Conservation (phyloP, 1,140 invertebrate species). For the Platyscapa corneri region DNA sequence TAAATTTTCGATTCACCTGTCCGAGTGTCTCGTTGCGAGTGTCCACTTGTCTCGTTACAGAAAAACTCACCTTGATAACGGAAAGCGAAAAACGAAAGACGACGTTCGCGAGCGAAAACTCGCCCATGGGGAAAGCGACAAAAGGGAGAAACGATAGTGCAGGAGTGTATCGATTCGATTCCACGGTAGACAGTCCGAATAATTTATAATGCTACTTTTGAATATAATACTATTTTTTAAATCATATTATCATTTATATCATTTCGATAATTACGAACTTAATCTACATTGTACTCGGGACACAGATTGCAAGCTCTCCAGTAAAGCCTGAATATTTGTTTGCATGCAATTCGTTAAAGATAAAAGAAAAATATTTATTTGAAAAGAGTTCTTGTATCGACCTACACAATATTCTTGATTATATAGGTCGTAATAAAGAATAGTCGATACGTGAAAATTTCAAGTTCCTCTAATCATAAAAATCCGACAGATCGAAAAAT, state of each 20-base stretch:
- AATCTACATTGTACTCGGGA: too few species aligned
- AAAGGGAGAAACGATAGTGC: background rate
- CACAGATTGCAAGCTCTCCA: too few species aligned
- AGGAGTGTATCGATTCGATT: background rate
- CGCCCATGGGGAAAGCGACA: background rate
- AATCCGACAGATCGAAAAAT: background rate
- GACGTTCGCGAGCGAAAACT: background rate
- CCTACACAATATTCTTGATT: too few species aligned
- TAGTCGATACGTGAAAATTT: too few species aligned
- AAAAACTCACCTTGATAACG: background rate
- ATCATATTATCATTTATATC: too few species aligned
- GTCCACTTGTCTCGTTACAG: constrained; percentile 37
- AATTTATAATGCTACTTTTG: constrained; percentile 9
- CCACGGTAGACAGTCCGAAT: background rate
- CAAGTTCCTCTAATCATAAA: background rate
- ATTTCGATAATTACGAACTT: too few species aligned
- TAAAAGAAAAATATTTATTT: too few species aligned
- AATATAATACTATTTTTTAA: too few species aligned
- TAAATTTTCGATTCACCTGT: constrained; percentile 20
- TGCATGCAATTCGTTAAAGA: too few species aligned
- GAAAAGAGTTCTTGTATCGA: too few species aligned
- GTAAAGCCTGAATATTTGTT: too few species aligned
- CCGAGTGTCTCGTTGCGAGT: background rate
- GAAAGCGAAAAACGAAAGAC: background rate
- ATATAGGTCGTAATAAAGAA: too few species aligned